Conservation (phyloP, 2,888 invertebrate genomes). For the Sialis fuliginosa region DNA sequence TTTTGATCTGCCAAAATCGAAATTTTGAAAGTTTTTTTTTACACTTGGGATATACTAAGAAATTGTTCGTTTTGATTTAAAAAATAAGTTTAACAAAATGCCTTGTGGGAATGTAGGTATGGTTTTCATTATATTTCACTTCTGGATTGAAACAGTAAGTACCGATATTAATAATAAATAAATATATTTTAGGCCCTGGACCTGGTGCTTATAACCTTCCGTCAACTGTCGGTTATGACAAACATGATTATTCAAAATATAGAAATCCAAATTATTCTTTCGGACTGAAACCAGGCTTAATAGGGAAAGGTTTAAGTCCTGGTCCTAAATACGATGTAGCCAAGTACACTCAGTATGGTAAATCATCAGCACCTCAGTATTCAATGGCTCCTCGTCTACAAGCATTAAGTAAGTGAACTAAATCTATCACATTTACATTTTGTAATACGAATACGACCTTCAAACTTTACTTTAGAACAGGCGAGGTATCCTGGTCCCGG, state of each 20-base stretch:
- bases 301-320: conserved; percentile 20
- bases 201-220: conserved; percentile 46
- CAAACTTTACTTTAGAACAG: conserved; percentile 20
- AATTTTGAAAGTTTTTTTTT: too few species aligned
- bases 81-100: too few species aligned
- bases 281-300: conserved; percentile 23
- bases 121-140: too few species aligned
- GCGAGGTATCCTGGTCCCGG: conserved; percentile 42
- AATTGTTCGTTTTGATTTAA: too few species aligned
- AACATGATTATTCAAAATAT: conserved; percentile 41
- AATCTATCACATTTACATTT: neutral
- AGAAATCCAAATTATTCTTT: conserved; percentile 47
- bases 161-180: neutral
- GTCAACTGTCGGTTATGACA: conserved; percentile 36
- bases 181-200: conserved; percentile 36
- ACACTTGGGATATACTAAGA: too few species aligned
- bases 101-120: too few species aligned
- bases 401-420: neutral
- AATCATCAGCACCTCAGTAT: conserved; percentile 31
- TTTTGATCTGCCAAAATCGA: too few species aligned
- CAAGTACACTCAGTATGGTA: conserved; percentile 28
- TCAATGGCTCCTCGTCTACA: conserved; percentile 8
- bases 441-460: conserved; percentile 2
- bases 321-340: conserved; percentile 30
- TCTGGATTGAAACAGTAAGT: too few species aligned